These are phyloP conservation scores for Conger conger DNA, from an alignment of 2,113 vertebrate genomes.

Conservation along the genomic window DNA sequence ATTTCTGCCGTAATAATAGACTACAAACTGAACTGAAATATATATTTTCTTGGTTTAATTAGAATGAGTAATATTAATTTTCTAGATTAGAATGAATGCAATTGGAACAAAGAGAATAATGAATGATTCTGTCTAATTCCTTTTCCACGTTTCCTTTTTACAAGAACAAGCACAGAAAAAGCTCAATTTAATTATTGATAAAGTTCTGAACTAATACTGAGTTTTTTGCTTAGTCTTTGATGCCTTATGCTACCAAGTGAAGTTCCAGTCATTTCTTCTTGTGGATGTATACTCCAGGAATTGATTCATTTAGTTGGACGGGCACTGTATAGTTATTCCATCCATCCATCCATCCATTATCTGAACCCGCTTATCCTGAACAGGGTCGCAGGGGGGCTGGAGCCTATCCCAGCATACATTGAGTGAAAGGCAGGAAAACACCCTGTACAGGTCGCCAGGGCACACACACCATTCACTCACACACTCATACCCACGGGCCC, in stretches of 20 bases:
- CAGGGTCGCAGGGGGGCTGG: too few relatives aligned
- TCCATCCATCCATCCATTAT: too few relatives aligned
- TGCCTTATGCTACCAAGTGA: conserved; percentile 39
- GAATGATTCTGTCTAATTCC: conserved; percentile 30
- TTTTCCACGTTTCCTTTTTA: conserved; percentile 6
- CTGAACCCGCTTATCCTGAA: too few relatives aligned
- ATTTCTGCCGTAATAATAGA: not conserved
- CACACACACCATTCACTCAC: too few relatives aligned
- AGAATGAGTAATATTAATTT: conserved; percentile 6
- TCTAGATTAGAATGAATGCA: conserved; percentile 11
- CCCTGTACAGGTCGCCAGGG: too few relatives aligned
- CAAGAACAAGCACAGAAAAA: conserved; percentile 9
- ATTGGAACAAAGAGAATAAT: conserved; percentile 29
- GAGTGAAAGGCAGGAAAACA: too few relatives aligned
- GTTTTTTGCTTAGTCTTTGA: conserved; percentile 17
- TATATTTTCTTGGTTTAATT: conserved; percentile 19
- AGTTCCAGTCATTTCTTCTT: not conserved
- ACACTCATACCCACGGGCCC: too few relatives aligned
- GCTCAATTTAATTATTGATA: conserved; percentile 35
- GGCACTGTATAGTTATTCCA: not conserved
- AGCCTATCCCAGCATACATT: too few relatives aligned
- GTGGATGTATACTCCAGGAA: not conserved
- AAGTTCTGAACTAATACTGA: conserved; percentile 34
- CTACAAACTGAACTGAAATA: conserved; percentile 8
- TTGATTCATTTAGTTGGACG: conserved; percentile 29